Evolutionary conservation across 1,140 invertebrate species (phyloP).

Genomic region (Solenopsis invicta): DNA sequence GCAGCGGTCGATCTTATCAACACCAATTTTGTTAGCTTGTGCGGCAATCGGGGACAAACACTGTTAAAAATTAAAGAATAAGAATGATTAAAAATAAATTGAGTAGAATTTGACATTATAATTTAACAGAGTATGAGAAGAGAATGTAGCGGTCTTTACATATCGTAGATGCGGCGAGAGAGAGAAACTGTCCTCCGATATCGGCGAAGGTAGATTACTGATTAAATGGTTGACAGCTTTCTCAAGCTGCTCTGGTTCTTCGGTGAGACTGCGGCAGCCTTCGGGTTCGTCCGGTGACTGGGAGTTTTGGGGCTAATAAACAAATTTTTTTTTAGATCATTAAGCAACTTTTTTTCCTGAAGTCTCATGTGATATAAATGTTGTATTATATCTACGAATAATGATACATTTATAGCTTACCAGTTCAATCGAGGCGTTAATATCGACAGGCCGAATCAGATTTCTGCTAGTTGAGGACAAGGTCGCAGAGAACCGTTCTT

Average conservation of each 20-base stretch:
- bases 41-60: slow-evolving; percentile 76
- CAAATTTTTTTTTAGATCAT: neutral
- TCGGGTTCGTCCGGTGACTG: slow-evolving; percentile 67
- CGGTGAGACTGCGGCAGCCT: slow-evolving; percentile 84
- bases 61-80: no score
- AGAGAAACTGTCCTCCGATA: slow-evolving; percentile 74
- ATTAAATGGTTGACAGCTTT: slow-evolving; percentile 90
- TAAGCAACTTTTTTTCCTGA: neutral
- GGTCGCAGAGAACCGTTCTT: slow-evolving; percentile 89
- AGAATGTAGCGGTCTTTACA: slow-evolving; percentile 81
- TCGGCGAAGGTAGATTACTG: slow-evolving; percentile 88
- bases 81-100: no score
- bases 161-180: slow-evolving; percentile 80
- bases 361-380: neutral
- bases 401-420: slow-evolving; percentile 43
- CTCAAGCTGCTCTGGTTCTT: slow-evolving; percentile 90
- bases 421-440: slow-evolving; percentile 4
- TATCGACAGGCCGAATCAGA: slow-evolving; percentile 58
- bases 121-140: slow-evolving; percentile 71
- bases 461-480: slow-evolving; percentile 78
- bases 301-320: slow-evolving; percentile 62
- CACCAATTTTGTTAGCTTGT: slow-evolving; percentile 80
- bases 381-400: neutral
- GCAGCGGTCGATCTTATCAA: slow-evolving; percentile 75
- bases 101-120: no score